phyloP scores from a whole-genome alignment of 2,113 vertebrate genomes.

The human (Homo sapiens) region DNA sequence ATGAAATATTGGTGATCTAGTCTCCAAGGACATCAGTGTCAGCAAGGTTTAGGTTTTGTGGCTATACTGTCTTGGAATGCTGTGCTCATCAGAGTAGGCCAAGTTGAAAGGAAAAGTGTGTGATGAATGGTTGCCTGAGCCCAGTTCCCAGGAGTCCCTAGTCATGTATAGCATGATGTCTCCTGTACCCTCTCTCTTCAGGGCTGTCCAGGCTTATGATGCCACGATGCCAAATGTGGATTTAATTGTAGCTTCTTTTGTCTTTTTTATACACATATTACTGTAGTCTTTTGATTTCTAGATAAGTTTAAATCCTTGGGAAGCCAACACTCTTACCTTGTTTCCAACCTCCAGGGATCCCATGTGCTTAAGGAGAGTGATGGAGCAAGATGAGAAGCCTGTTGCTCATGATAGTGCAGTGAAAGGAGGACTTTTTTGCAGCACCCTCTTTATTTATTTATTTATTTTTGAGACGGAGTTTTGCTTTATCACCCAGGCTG shows the following conservation, averaged over 20 bases:
- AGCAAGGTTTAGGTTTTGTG: not conserved
- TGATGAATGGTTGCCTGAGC: not conserved
- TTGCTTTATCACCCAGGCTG: not conserved
- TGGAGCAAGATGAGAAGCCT: not conserved
- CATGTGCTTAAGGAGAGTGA: not conserved
- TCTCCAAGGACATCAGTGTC: not conserved
- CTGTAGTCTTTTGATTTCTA: not conserved
- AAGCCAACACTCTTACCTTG: not conserved
- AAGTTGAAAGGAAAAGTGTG: not conserved
- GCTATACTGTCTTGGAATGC: not conserved
- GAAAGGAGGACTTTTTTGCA: not conserved
- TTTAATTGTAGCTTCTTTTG: not conserved
- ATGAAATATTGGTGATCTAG: not conserved
- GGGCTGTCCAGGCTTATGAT: not conserved
- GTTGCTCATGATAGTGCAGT: not conserved
- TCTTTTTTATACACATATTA: not conserved
- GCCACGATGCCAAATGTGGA: not conserved
- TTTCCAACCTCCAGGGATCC: slow-evolving; percentile 55
- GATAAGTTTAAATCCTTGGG: not conserved
- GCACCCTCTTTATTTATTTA: not conserved
- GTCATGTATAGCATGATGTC: not conserved
- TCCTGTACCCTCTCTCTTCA: not conserved
- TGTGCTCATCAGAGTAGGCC: not conserved
- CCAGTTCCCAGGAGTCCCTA: not conserved
- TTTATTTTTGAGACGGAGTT: not conserved